Evolutionary conservation across 2,113 vertebrate species (phyloP), one percentile per base, ranked within the genome.

Genomic region (Noturus placidus): DNA sequence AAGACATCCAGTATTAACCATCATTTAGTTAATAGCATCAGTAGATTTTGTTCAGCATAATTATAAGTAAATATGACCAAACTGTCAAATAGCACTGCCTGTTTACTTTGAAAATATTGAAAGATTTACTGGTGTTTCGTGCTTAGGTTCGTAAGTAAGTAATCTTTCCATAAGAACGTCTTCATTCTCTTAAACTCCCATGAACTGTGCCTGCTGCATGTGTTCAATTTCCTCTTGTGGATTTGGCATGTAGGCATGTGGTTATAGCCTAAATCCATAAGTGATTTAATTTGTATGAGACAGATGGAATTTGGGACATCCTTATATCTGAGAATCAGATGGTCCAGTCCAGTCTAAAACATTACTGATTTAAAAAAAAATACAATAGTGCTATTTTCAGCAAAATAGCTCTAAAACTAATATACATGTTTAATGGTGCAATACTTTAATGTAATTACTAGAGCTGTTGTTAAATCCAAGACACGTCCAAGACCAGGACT

Each of bases 1-100:
- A 91, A 93, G 87, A 84, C 85, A 86, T 89, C n/a, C 50, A 87
- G 83, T 81, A 94, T 93, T 92, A 94, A 88, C 85, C 90, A 84
- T 83, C 87, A 87, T 91, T 92, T 92, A 90, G 90, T 93, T 93
- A 94, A 94, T 94, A 92, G 90, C 85, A 88, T 90, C 92, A 92
- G 88, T 82, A 85, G 89, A 90, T 89, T 90, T 89, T 93, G 91
- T 90, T 92, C 87, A 92, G 84, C 87, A 84, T 38, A 46, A 70
- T 72, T 78, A 22, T 17, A 69, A 67, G 50, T 63, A 9, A 59
- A 42, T 82, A 22, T 46, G 19, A 46, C 25, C 79, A 70, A 56
- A 72, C 78, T 72, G 42, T 67, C n/a, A 67, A 63, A 69, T 38
- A 81, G 19, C 46, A 52, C 38, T 86, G 72, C 67, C 3, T 5